These are phyloP conservation scores for Paracyprichromis sp. DNA, from an alignment of 2,113 vertebrate genomes.

Conservation along the genomic window DNA sequence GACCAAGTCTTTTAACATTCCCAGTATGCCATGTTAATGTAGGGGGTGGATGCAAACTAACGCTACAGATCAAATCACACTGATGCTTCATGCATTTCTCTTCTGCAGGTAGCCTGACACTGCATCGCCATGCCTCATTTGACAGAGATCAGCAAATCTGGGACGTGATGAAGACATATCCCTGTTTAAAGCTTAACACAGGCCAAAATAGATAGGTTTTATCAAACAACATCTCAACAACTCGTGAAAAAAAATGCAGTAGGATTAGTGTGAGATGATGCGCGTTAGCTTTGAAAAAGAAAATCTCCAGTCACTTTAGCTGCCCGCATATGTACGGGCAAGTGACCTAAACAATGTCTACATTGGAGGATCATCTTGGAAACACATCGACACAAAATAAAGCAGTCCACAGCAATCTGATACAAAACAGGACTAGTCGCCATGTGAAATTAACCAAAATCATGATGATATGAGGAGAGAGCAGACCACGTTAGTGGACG, in stretches of 20 bases:
- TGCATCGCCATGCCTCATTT: background rate
- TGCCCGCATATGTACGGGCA: background rate
- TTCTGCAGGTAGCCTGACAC: background rate
- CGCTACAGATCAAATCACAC: slow-evolving; percentile 31
- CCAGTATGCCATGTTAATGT: background rate
- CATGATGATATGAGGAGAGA: slow-evolving; percentile 12
- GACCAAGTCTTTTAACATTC: background rate
- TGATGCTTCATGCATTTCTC: slow-evolving; percentile 36
- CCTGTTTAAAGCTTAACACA: background rate
- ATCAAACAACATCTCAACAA: background rate
- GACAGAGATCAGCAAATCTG: background rate
- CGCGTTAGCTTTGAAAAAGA: background rate
- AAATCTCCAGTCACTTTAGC: background rate
- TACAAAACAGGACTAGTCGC: background rate
- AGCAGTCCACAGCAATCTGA: slow-evolving; percentile 39
- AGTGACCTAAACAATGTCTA: background rate
- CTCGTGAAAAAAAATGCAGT: background rate
- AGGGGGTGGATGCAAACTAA: background rate
- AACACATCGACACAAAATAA: background rate
- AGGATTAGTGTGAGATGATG: slow-evolving; percentile 32
- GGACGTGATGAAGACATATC: background rate
- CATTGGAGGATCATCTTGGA: background rate
- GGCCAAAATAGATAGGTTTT: background rate
- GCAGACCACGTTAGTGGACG: slow-evolving; percentile 28
- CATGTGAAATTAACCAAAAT: slow-evolving; percentile 9